Evolutionary conservation across 2,113 vertebrate genomes (phyloP), one percentile per base, ranked within the genome.

Genomic region (Vulpes vulpes): DNA sequence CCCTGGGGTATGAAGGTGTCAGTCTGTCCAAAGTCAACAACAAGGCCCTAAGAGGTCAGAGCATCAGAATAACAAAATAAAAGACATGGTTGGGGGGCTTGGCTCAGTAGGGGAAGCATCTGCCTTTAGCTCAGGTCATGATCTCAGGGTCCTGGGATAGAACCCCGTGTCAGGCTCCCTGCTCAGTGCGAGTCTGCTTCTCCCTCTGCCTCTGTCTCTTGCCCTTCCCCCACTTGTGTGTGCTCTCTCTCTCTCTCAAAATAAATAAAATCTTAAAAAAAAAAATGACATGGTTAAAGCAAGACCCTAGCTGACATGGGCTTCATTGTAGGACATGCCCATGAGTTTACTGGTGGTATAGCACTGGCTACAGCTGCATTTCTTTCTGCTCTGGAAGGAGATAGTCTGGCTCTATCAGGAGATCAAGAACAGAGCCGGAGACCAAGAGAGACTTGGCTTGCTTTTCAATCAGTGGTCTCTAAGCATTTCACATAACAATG

Each of bases 391-490:
- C 14, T 32, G 35, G 60, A 83, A 74, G 20, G 32, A 84, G 43
- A 62, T 57, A 53, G n/a, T 3, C 5, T 17, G 17, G 38, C 19
- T 53, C 27, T 10, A 14, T 57, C 38, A 11, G 38, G 43, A 89
- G 53, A 71, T 25, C 27, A 25, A 49, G 35, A n/a, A 11, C 30
- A 32, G 65, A 76, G n/a, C 32, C 55, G 76, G 71, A 57, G 11
- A 55, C 73, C 64, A 10, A 16, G 59, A 69, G 85, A 73, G 67
- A 60, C 71, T 83, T 22, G 57, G 49, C 78, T 4, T 51, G 38
- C 43, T 17, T 0, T 3, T 30, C 22, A 11, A 6, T 12, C 0
- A 2, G 7, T 5, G 5, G 35, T 69, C 60, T 88, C 32, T 32
- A 3, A 2, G 14, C 51, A 14, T 25, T 25, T 64, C 17, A 2